phyloP scores from a whole-genome alignment of 2,113 vertebrate species.

The Lamprotornis superbus region DNA sequence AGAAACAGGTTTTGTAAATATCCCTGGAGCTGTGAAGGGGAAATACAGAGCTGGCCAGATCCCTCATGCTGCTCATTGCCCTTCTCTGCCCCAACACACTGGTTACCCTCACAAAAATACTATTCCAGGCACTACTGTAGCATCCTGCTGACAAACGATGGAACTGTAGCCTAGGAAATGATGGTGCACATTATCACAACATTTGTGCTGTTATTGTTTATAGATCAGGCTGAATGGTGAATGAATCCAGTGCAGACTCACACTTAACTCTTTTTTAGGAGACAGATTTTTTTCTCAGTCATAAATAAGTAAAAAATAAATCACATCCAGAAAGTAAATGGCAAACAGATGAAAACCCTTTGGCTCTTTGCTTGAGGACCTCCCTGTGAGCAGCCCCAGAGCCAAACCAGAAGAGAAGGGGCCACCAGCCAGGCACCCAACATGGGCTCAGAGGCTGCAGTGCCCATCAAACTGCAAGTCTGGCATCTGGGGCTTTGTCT shows the following conservation, averaged over 20 bases:
- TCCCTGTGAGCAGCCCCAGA: neutral
- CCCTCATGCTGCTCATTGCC: neutral
- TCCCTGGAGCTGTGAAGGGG: neutral
- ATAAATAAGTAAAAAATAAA: neutral
- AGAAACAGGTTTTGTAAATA: neutral
- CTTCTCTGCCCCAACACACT: neutral
- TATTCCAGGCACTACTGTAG: neutral
- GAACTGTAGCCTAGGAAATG: neutral
- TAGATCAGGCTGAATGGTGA: neutral
- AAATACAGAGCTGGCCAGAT: neutral
- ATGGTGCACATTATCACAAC: neutral
- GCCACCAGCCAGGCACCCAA: neutral
- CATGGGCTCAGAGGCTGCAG: neutral
- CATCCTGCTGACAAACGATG: neutral
- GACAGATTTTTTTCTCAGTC: neutral
- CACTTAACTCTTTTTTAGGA: neutral
- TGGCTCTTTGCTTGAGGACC: neutral
- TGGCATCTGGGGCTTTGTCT: neutral
- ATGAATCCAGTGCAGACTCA: neutral
- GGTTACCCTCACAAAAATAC: neutral
- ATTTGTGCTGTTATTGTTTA: neutral
- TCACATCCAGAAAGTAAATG: neutral
- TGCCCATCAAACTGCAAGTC: neutral
- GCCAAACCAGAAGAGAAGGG: neutral
- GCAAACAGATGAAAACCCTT: neutral